phyloP scores from a whole-genome alignment of 2,888 invertebrate species.

The Ophion obscuratus region DNA sequence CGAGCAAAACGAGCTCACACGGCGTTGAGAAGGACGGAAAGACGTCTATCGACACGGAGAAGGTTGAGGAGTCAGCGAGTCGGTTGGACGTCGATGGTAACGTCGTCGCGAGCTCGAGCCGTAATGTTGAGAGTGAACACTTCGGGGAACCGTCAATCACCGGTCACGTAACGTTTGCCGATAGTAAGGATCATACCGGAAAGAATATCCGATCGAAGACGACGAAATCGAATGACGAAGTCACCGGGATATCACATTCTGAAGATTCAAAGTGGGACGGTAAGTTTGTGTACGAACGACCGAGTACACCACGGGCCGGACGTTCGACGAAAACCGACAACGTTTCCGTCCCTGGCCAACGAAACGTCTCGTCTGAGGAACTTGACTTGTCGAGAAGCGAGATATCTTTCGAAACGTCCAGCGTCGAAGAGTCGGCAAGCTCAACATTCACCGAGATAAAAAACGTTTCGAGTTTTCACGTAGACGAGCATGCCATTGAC shows the following conservation, averaged over 20 bases:
- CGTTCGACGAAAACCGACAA: slow-evolving; percentile 37
- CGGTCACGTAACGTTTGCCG: slow-evolving; percentile 61
- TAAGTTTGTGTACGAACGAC: slow-evolving; percentile 74
- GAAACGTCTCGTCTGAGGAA: slow-evolving; percentile 16
- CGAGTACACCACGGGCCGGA: slow-evolving; percentile 30
- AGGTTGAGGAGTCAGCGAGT: slow-evolving; percentile 71
- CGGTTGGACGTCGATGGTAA: slow-evolving; percentile 77
- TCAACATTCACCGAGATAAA: slow-evolving; percentile 69
- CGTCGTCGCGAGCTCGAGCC: slow-evolving; percentile 72
- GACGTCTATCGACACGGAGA: slow-evolving; percentile 72
- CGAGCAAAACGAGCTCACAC: slow-evolving; percentile 72
- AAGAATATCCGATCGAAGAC: slow-evolving; percentile 39
- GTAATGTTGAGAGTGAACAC: slow-evolving; percentile 74
- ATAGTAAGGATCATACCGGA: slow-evolving; percentile 45
- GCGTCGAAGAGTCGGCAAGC: slow-evolving; percentile 71
- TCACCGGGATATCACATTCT: slow-evolving; percentile 73
- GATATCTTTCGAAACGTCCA: slow-evolving; percentile 54
- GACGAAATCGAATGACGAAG: slow-evolving; percentile 30
- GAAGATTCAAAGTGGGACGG: slow-evolving; percentile 85
- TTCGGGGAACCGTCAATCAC: slow-evolving; percentile 67
- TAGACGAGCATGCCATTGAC: slow-evolving; percentile 32
- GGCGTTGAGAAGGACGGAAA: slow-evolving; percentile 74
- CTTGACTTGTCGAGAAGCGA: slow-evolving; percentile 47
- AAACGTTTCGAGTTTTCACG: slow-evolving; percentile 65
- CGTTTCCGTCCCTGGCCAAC: slow-evolving; percentile 63